Conservation (phyloP, 2,797 vertebrate genomes). For the Danio aesculapii region DNA sequence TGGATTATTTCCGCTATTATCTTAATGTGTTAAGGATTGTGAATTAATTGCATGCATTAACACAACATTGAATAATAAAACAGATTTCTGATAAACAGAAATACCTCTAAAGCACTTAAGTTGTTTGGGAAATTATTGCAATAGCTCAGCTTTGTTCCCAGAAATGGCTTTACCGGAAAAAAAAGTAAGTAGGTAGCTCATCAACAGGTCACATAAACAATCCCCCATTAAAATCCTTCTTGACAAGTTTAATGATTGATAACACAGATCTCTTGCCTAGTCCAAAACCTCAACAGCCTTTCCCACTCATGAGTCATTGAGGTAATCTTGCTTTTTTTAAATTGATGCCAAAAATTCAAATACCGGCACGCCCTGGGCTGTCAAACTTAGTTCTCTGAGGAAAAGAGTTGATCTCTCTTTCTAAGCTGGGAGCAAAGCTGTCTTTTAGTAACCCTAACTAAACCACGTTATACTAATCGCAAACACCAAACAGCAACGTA, state of each 20-base stretch:
- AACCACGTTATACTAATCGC: constrained; percentile 8
- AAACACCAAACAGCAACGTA: constrained; percentile 17
- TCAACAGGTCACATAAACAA: constrained; percentile 10
- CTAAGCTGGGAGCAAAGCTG: constrained; percentile 7
- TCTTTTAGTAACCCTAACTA: constrained; percentile 20
- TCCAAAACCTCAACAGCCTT: constrained; percentile 35
- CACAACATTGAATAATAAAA: no score
- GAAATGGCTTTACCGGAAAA: background rate
- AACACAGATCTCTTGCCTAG: constrained; percentile 23
- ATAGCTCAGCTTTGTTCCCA: background rate
- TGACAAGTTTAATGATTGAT: constrained; percentile 43
- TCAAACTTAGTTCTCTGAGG: background rate
- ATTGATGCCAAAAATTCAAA: constrained; percentile 24
- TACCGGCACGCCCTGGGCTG: constrained; percentile 16
- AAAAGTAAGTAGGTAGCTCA: constrained; percentile 27
- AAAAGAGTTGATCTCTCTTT: constrained; percentile 11
- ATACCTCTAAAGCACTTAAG: background rate
- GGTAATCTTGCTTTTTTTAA: constrained; percentile 39
- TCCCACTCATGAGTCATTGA: constrained; percentile 35
- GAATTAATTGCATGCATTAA: no score
- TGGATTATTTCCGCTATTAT: no score
- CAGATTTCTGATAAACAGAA: background rate
- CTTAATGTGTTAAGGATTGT: no score
- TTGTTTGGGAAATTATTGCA: background rate
- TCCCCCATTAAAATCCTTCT: constrained; percentile 23